Evolutionary conservation across 2,888 invertebrate genomes (phyloP), one percentile per base, ranked within the genome.

Genomic region (Epinotia nisella): DNA sequence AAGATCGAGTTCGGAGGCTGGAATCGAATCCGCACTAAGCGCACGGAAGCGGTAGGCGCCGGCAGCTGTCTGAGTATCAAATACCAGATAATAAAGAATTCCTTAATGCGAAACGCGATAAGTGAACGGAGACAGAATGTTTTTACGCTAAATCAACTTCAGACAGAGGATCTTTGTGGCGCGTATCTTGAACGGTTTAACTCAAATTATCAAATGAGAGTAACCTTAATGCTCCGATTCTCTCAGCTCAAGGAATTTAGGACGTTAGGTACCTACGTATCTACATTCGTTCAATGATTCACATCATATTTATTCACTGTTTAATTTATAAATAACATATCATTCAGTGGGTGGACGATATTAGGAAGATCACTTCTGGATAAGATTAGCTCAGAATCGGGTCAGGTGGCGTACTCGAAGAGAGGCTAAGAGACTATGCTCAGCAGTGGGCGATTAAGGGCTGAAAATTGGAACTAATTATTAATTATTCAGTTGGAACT

Each of bases 31-130:
- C 78, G 86, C 83, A 82, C 78, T 83, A 83, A 89, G 85, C 87
- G 86, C 83, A 88, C 92, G 91, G 92, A 91, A 93, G 92, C 92
- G 83, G 81, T 82, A 86, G 92, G 92, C 92, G 92, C 92, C 92
- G 73, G 73, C 73, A 91, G 90, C 92, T 92, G 93, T 87, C 83
- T 82, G 72, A 82, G 87, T 92, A 90, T 93, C 92, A 82, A 87
- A 88, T 92, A 76, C 79, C 81, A 86, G 88, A 88, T 89, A 88
- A 90, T 87, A 87, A 89, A 87, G 90, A 86, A 87, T 87, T 85
- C 86, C 79, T 90, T 91, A 90, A 87, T 87, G 87, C 85, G 87
- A 90, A 90, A 88, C 89, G 87, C 83, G 87, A 85, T 89, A 85
- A 81, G 84, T 82, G 87, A 89, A 85, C 83, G 79, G 81, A 84